A percentile compares a stretch with the other conserved stretches of the same genome.
Evolutionary conservation across 2,888 invertebrate genomes (phyloP).

Genomic region (Orthonychiurus folsomi): DNA sequence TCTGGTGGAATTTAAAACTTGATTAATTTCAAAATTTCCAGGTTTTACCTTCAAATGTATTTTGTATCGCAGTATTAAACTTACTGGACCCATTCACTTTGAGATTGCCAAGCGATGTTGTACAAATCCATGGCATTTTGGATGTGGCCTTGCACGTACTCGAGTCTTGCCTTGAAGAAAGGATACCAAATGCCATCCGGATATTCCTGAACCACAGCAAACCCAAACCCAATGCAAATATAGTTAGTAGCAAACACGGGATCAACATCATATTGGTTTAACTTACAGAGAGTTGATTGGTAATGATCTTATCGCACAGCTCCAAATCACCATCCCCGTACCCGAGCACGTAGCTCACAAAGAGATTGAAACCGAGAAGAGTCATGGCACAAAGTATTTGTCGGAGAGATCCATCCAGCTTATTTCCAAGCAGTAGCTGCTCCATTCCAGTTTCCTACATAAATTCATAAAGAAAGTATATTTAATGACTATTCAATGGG

Average conservation of each 20-base stretch:
- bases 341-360: constrained; percentile 73
- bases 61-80: not conserved
- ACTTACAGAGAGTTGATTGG: constrained; percentile 51
- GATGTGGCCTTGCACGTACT: constrained; percentile 69
- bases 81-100: constrained; percentile 73
- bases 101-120: constrained; percentile 69
- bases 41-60: not conserved
- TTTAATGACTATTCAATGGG: too few species aligned
- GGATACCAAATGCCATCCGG: constrained; percentile 84
- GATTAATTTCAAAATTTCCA: not conserved
- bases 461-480: constrained; percentile 4
- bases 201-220: constrained; percentile 50
- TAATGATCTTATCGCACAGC: constrained; percentile 64
- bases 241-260: too few species aligned
- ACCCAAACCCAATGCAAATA: constrained; percentile 10
- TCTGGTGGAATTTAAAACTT: not conserved
- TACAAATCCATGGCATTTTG: constrained; percentile 64
- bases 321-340: constrained; percentile 68
- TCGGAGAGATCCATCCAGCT: constrained; percentile 63
- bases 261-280: too few species aligned
- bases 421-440: constrained; percentile 64
- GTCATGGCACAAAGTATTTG: constrained; percentile 79
- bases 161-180: constrained; percentile 78
- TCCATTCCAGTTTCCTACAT: constrained; percentile 61
- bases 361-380: constrained; percentile 73